phyloP scores from a whole-genome alignment of 2,113 vertebrate species.

The Ameiurus melas region DNA sequence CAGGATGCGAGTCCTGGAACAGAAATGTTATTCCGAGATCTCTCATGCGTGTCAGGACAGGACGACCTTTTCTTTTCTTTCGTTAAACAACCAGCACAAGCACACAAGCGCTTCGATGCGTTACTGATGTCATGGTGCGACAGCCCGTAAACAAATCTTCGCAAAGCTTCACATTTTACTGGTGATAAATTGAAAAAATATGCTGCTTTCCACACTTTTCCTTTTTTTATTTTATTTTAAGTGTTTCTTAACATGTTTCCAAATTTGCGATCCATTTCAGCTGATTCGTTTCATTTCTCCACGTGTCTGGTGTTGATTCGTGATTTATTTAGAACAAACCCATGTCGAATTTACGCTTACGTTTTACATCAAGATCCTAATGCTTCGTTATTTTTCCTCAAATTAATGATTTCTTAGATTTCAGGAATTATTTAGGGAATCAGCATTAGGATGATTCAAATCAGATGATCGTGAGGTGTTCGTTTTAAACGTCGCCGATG shows the following conservation, averaged over 20 bases:
- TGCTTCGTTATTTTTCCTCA: background rate
- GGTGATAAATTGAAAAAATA: background rate
- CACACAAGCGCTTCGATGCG: background rate
- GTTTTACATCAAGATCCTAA: background rate
- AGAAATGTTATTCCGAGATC: conserved; percentile 40
- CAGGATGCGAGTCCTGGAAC: conserved; percentile 32
- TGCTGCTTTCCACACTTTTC: background rate
- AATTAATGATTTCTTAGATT: background rate
- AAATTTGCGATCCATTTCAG: background rate
- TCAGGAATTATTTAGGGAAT: background rate
- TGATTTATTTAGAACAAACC: background rate
- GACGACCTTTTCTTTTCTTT: background rate
- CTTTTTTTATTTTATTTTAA: background rate
- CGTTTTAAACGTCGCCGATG: background rate
- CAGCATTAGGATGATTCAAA: background rate
- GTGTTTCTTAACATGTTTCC: background rate
- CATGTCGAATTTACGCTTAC: background rate
- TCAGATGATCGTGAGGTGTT: background rate
- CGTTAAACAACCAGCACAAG: background rate
- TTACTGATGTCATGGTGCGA: background rate
- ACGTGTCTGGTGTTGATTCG: background rate
- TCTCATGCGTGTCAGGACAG: conserved; percentile 33
- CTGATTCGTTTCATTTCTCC: background rate
- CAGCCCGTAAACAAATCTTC: background rate
- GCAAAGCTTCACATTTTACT: background rate